Evolutionary conservation across 2,888 invertebrate species (phyloP), one percentile per base, ranked within the genome.

Genomic region (Philonicus albiceps): DNA sequence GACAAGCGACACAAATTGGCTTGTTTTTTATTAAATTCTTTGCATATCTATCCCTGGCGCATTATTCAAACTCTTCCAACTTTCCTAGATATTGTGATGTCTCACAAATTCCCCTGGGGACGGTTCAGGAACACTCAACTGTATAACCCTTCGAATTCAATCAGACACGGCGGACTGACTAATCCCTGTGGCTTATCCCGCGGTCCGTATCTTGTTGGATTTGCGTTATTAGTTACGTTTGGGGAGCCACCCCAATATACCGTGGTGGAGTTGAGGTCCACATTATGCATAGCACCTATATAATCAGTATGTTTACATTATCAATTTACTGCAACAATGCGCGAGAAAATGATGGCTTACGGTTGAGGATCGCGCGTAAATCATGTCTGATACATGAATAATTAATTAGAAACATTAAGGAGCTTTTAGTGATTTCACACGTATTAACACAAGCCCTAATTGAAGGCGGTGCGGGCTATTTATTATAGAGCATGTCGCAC

Each of bases 341-440:
- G 64, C 64, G 27, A 19, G 64, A 19, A 76, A 76, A 76, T 40
- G 11, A 16, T 76, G 40, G 76, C 40, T 76, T 76, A 37, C 76
- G 19, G 19, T n/a, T 34, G 40, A 11, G 11, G 22, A 22, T 34
- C n/a, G 13, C 40, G 76, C 40, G 34, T 76, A 76, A 40, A 76
- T 76, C 40, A 34, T 76, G 76, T 11, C 40, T 37, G 19, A 22
- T 13, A 76, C 76, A 76, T 37, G 76, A 40, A 37, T 76, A 76
- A 40, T 76, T 76, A 76, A 76, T 76, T 76, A 37, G 76, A 76
- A 40, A 40, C 76, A 76, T 76, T 76, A 40, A 76, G 76, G 40
- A 76, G 76, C 76, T 76, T 76, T 76, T 37, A 76, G 40, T 34
- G 16, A 19, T 37, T 31, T 76, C 76, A 13, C 43, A 40, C 19